These are phyloP conservation scores for Cosmia pyralina DNA, from an alignment of 2,888 invertebrate genomes.

Conservation along the genomic window DNA sequence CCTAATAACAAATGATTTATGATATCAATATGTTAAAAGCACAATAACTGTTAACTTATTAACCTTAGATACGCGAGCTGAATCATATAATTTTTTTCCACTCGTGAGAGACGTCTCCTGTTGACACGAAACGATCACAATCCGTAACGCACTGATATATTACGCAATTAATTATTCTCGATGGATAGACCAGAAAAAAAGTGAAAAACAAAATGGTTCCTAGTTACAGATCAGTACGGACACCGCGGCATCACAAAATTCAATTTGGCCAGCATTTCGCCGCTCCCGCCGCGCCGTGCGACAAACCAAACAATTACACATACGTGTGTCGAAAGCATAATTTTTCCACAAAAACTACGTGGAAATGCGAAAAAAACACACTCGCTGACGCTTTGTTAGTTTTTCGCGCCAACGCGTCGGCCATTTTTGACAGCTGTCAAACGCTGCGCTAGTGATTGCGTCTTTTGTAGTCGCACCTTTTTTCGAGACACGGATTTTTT, in stretches of 20 bases:
- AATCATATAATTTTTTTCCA: conserved; percentile 66
- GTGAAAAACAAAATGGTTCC: conserved; percentile 65
- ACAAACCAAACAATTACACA: conserved; percentile 90
- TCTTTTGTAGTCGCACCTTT: conserved; percentile 82
- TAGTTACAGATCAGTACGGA: conserved; percentile 79
- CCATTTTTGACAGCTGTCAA: conserved; percentile 89
- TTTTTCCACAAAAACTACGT: conserved; percentile 83
- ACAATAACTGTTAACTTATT: conserved; percentile 71
- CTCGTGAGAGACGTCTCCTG: conserved; percentile 65
- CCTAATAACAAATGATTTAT: conserved; percentile 66
- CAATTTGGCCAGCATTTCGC: conserved; percentile 83
- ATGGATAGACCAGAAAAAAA: conserved; percentile 61
- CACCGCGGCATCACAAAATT: conserved; percentile 83
- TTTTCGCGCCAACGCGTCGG: conserved; percentile 84
- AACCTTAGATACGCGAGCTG: conserved; percentile 64
- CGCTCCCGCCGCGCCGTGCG: conserved; percentile 78
- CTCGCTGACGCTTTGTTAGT: conserved; percentile 82
- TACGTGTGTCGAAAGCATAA: conserved; percentile 88
- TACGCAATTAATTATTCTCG: conserved; percentile 63
- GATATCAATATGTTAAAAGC: conserved; percentile 65
- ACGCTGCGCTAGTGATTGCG: conserved; percentile 78
- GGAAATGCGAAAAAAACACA: conserved; percentile 80
- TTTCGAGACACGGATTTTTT: conserved; percentile 57
- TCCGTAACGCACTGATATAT: conserved; percentile 59
- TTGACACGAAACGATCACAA: conserved; percentile 65